A percentile compares a stretch with the other conserved stretches of the same genome.
phyloP scores from a whole-genome alignment of 2,113 vertebrate species.

The Paedocypris sp. region DNA sequence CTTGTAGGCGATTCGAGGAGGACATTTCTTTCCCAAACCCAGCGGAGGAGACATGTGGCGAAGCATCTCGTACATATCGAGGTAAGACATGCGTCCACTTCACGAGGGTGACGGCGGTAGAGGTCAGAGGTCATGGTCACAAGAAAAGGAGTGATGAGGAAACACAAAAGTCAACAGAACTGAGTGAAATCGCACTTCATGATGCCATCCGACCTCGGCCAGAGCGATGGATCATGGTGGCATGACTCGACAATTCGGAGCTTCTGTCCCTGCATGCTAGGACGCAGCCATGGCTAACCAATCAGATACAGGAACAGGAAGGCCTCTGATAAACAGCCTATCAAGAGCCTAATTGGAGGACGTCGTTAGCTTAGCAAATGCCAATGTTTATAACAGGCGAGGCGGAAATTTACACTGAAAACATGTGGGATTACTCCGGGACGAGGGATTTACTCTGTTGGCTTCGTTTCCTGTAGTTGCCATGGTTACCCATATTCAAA shows the following conservation, averaged over 20 bases:
- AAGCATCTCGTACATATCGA: constrained; percentile 98
- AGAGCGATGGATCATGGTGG: constrained; percentile 12
- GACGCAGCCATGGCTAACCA: constrained; percentile 43
- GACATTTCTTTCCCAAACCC: constrained; percentile 99
- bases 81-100: constrained; percentile 93
- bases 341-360: not conserved
- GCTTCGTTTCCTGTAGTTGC: constrained; percentile 51
- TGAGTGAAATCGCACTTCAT: no score
- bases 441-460: constrained; percentile 19
- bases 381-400: constrained; percentile 2
- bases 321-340: no score
- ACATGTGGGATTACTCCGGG: not conserved
- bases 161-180: constrained; percentile 48
- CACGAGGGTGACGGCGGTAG: constrained; percentile 43
- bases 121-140: constrained; percentile 13
- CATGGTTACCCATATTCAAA: constrained; percentile 50
- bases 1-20: constrained; percentile 94
- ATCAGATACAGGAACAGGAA: constrained; percentile 17
- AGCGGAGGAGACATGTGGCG: constrained; percentile 98
- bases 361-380: not conserved
- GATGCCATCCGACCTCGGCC: constrained; percentile 20
- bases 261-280: constrained; percentile 40
- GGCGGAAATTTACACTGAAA: not conserved
- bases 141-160: constrained; percentile 32
- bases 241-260: constrained; percentile 31